These are phyloP conservation scores for Hippoglossus stenolepis DNA, from an alignment of 2,113 vertebrate genomes.

Conservation along the genomic window DNA sequence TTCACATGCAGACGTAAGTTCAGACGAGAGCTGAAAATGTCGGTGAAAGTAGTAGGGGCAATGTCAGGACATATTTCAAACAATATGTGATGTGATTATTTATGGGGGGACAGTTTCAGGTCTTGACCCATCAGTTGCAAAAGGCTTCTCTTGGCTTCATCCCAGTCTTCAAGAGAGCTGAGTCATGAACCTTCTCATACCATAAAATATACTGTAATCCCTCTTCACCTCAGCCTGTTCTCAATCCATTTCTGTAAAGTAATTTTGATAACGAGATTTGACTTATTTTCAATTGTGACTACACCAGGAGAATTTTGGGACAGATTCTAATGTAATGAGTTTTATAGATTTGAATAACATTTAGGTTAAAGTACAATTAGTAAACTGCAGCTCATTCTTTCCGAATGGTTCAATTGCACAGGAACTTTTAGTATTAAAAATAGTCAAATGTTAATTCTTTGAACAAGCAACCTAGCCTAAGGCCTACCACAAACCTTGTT, in stretches of 20 bases:
- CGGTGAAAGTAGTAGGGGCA: conserved; percentile 27
- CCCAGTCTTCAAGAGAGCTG: conserved; percentile 45
- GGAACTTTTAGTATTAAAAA: background rate
- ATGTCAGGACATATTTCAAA: conserved; percentile 40
- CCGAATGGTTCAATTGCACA: background rate
- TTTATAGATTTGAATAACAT: background rate
- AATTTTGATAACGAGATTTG: background rate
- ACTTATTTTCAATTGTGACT: background rate
- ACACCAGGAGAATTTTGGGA: background rate
- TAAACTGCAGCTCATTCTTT: background rate
- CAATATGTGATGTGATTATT: conserved; percentile 41
- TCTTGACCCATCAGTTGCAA: conserved; percentile 46
- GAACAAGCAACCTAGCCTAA: background rate
- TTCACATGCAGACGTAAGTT: conserved; percentile 14
- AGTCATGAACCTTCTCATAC: conserved; percentile 48
- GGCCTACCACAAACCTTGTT: background rate
- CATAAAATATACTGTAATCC: conserved; percentile 11
- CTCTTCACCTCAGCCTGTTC: conserved; percentile 1
- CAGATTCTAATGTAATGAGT: background rate
- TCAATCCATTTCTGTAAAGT: background rate
- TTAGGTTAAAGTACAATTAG: background rate
- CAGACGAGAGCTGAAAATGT: conserved; percentile 17
- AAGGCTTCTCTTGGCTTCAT: conserved; percentile 51
- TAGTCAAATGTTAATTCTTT: background rate
- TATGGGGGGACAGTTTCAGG: conserved; percentile 43